A percentile compares a stretch with the other conserved stretches of the same genome.
These are phyloP conservation scores for Lutjanus erythropterus DNA, from an alignment of 2,113 vertebrate species.

Conservation along the genomic window DNA sequence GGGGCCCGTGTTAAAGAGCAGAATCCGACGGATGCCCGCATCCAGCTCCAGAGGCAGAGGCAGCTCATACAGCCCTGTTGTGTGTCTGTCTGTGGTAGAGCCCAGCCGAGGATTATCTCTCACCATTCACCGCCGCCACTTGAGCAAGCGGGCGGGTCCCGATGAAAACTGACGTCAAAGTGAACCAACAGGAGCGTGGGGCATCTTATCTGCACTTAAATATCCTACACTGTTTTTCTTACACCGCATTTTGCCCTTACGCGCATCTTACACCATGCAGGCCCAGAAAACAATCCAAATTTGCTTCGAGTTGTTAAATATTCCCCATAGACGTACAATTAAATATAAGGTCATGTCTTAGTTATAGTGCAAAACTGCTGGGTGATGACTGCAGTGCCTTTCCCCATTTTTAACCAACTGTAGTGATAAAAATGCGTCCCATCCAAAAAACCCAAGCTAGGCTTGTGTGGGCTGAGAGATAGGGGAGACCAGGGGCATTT, in stretches of 20 bases:
- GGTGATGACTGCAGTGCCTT: neutral
- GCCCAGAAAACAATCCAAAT: neutral
- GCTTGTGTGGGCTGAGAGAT: neutral
- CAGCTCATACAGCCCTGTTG: slow-evolving; percentile 51
- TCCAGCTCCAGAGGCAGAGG: slow-evolving; percentile 72
- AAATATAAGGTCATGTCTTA: neutral
- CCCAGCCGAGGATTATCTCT: slow-evolving; percentile 70
- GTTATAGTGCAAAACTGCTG: neutral
- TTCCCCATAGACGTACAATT: neutral
- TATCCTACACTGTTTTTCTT: neutral
- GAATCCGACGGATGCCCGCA: slow-evolving; percentile 75
- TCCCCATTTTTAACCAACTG: neutral
- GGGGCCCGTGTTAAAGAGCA: slow-evolving; percentile 49
- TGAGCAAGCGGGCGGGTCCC: slow-evolving; percentile 78
- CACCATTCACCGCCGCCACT: slow-evolving; percentile 80
- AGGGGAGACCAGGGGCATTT: too few species aligned
- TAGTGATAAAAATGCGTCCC: neutral
- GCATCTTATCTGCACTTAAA: slow-evolving; percentile 7
- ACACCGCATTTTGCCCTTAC: neutral
- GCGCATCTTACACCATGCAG: neutral
- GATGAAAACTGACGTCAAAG: slow-evolving; percentile 73
- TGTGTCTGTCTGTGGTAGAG: slow-evolving; percentile 46
- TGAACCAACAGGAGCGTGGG: slow-evolving; percentile 68
- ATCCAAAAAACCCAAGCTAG: neutral
- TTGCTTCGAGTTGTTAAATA: neutral